phyloP scores from a whole-genome alignment of 2,113 vertebrate genomes.

The Crotalus helleri region DNA sequence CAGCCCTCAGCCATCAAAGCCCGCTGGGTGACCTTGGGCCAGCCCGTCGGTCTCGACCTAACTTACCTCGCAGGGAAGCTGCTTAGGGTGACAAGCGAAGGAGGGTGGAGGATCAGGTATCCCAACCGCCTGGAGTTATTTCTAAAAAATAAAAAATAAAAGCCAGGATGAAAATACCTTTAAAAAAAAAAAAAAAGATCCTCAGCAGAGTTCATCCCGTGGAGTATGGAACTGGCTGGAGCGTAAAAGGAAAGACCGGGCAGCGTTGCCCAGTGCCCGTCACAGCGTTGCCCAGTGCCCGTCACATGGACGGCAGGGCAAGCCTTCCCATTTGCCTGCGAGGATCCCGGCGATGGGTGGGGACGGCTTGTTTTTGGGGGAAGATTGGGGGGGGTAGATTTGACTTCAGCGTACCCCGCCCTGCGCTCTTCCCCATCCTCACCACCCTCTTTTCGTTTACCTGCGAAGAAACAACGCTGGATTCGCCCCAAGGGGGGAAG shows the following conservation, averaged over 20 bases:
- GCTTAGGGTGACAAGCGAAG: background rate
- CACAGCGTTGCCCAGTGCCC: too few relatives aligned
- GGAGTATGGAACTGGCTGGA: too few relatives aligned
- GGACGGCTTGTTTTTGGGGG: background rate
- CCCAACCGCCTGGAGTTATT: background rate
- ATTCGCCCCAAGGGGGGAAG: background rate
- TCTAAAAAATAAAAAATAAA: background rate
- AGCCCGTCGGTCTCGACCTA: too few relatives aligned
- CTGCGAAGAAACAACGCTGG: rapidly evolving
- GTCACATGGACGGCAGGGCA: too few relatives aligned
- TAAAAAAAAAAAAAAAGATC: too few relatives aligned
- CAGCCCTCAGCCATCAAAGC: too few relatives aligned
- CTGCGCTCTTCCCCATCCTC: background rate
- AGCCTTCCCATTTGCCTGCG: background rate
- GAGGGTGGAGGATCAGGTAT: background rate
- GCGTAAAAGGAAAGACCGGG: background rate
- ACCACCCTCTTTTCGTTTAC: background rate
- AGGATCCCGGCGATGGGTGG: background rate
- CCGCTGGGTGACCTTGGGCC: too few relatives aligned
- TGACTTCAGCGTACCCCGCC: background rate
- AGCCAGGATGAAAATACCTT: background rate
- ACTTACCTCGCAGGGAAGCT: background rate
- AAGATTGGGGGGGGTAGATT: background rate
- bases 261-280: background rate
- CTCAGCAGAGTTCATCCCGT: background rate